Percentiles rank a stretch among this genome's conserved stretches.
These are phyloP conservation scores for Solen grandis DNA, from an alignment of 1,140 invertebrate species.

Conservation along the genomic window DNA sequence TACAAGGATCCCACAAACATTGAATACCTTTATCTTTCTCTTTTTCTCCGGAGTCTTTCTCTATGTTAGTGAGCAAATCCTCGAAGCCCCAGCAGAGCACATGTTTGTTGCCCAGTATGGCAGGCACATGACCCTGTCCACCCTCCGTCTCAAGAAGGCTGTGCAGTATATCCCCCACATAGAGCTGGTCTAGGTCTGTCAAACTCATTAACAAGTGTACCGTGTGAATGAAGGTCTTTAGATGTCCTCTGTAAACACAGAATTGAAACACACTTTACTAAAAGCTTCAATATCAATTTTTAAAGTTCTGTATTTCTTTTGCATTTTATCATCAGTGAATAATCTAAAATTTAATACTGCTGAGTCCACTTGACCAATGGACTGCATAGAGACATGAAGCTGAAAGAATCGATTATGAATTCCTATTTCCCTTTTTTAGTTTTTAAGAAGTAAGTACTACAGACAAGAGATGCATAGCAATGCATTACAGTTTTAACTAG, in stretches of 20 bases:
- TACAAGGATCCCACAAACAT: too few species aligned
- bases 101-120: constrained; percentile 75
- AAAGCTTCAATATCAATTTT: too few species aligned
- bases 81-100: constrained; percentile 80
- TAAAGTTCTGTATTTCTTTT: too few species aligned
- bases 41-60: constrained; percentile 70
- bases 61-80: constrained; percentile 69
- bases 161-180: constrained; percentile 72
- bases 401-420: too few species aligned
- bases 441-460: too few species aligned
- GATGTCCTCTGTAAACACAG: constrained; percentile 74
- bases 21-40: constrained; percentile 70
- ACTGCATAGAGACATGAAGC: too few species aligned
- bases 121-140: constrained; percentile 70
- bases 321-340: too few species aligned
- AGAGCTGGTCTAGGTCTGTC: constrained; percentile 65
- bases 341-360: too few species aligned
- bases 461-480: too few species aligned
- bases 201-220: constrained; percentile 77
- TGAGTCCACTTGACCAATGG: too few species aligned
- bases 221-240: constrained; percentile 79
- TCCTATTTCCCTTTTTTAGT: too few species aligned
- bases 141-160: constrained; percentile 77
- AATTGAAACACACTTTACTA: constrained; percentile 14
- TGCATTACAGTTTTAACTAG: too few species aligned